Percentiles rank a stretch among this genome's conserved stretches.
Evolutionary conservation across 2,113 vertebrate species (phyloP).

Genomic region (Nycticorax nycticorax): DNA sequence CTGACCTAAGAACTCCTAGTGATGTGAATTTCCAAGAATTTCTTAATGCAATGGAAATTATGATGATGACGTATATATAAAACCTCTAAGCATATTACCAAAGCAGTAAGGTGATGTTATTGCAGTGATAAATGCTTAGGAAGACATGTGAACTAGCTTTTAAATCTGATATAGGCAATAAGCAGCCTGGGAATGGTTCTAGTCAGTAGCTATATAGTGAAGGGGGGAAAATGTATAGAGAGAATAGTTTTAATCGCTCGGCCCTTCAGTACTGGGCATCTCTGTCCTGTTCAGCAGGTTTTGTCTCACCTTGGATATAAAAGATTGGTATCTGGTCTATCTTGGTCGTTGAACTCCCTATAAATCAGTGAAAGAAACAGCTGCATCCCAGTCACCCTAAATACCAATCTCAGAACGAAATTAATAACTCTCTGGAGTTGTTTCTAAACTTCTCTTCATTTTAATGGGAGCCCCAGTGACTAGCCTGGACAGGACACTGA

Average conservation of each 20-base stretch:
- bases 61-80: not conserved
- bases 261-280: not conserved
- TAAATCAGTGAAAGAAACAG: not conserved
- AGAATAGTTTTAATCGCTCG: not conserved
- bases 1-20: not conserved
- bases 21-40: not conserved
- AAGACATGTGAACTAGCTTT: not conserved
- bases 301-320: not conserved
- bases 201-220: not conserved
- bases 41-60: not conserved
- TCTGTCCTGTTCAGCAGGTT: not conserved
- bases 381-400: not conserved
- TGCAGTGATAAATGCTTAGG: not conserved
- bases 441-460: not conserved
- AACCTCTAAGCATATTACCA: not conserved
- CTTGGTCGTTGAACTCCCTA: not conserved
- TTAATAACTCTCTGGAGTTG: not conserved
- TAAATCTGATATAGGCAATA: not conserved
- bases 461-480: not conserved
- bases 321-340: not conserved
- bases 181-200: not conserved
- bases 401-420: not conserved
- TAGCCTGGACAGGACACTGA: not conserved
- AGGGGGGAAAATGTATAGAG: not conserved
- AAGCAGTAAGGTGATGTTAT: not conserved